Evolutionary conservation across 2,113 vertebrate species (phyloP), one percentile per base, ranked within the genome.

Genomic region (Clarias macrocephalus): DNA sequence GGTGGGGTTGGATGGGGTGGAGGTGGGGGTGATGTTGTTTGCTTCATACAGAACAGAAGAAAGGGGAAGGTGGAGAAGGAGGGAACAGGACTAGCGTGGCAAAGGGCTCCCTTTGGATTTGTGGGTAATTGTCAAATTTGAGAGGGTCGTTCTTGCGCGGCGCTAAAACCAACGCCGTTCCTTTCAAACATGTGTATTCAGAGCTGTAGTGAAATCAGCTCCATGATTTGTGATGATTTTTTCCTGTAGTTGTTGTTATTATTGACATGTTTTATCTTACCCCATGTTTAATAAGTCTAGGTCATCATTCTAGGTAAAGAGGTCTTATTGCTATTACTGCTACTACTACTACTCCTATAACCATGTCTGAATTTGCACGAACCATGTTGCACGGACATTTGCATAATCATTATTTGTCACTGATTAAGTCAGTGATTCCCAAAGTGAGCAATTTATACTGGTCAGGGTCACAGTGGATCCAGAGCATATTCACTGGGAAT

Each of bases 81-180:
- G 66, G 48, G 72, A 86, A 82, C 73, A 76, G 52, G 72, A 83
- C 42, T 77, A 68, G 60, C 30, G 28, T 30, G 52, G 76, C 28
- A 70, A 73, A 85, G 83, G 72, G 70, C 72, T 86, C 85, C 85
- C 85, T 86, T 73, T n/a, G 86, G 86, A 84, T 33, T 66, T 66
- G 72, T 42, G 57, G 56, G 37, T 82, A 87, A 82, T 87, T 82
- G 18, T 63, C n/a, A 60, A 60, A 75, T 33, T 21, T 12, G 11
- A 18, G 70, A 68, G 28, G n/a, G 63, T 65, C 56, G 68, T 76
- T 83, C 68, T 63, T 75, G 57, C 56, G 68, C 18, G 21, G 30
- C 2, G 15, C 21, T 83, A 37, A 87, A 73, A 87, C 52, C 79
- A 65, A 66, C 13, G n/a, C 12, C 10, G 70, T 56, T 70, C 33